Evolutionary conservation across 2,888 invertebrate species (phyloP), one percentile per base, ranked within the genome.

Genomic region (Euproctis similis): DNA sequence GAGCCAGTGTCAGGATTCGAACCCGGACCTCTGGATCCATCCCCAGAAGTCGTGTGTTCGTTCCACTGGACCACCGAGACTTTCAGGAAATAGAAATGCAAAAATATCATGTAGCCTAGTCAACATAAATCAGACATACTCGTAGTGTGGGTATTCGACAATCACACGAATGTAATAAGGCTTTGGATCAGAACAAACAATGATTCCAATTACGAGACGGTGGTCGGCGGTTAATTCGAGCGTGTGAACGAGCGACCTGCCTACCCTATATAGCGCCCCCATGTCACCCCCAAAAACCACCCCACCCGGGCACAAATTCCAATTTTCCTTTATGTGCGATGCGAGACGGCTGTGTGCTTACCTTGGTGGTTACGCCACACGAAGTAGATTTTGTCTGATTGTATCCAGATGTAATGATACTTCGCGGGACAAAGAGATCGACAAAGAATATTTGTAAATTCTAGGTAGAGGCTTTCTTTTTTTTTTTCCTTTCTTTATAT

Each of bases 281-380:
- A 56, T 48, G 46, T 64, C 65, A 39, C 28, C 35, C 32, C 32
- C 21, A 24, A 24, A 20, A 8, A 16, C 22, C 20, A 14, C 24
- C 29, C 33, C 13, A 26, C 34, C 36, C 39, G 36, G 34, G 29
- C 42, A n/a, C n/a, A 34, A 44, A 44, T 69, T 69, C 63, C 75
- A 73, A 73, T 74, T 72, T 74, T 59, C 71, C 59, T 74, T 75
- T 68, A 74, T 66, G 57, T 53, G 54, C 41, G 26, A 42, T 28
- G 39, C 30, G 31, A 32, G 39, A 46, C 46, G 39, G 39, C 34
- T 36, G 28, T 35, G 37, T 42, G 37, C 43, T 42, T 43, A 44
- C 51, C 48, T 48, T 33, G 3, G 43, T 24, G 35, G 46, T 36
- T 36, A 34, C 36, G 28, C 39, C 35, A 28, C 23, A 34, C 11